Evolutionary conservation across 2,888 invertebrate species (phyloP).

Genomic region (Cotesia congregata): DNA sequence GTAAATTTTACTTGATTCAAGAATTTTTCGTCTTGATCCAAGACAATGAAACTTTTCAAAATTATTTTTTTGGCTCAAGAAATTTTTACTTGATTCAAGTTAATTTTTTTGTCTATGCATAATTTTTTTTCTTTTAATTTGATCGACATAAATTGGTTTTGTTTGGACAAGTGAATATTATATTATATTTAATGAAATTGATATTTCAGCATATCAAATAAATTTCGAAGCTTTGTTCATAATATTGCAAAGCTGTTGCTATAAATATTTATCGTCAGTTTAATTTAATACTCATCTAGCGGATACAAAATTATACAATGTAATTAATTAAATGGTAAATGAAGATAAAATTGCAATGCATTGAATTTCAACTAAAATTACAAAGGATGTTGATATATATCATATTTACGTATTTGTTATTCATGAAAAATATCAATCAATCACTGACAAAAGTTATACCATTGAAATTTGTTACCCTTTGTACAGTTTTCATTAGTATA

Average conservation of each 20-base stretch:
- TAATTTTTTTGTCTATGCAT: too few species aligned
- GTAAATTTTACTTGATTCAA: too few species aligned
- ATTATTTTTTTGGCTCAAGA: too few species aligned
- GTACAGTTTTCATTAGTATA: not conserved
- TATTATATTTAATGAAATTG: too few species aligned
- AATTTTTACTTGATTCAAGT: too few species aligned
- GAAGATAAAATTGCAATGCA: constrained; percentile 2
- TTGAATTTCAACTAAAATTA: not conserved
- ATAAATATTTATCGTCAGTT: not conserved
- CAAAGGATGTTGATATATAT: not conserved
- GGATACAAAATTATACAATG: constrained; percentile 5
- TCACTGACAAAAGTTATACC: not conserved
- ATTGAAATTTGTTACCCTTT: not conserved
- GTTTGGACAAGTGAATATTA: too few species aligned
- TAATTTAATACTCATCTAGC: constrained; percentile 8
- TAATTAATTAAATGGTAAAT: not conserved
- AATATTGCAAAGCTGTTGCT: not conserved
- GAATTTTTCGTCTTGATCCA: too few species aligned
- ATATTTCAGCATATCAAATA: not conserved
- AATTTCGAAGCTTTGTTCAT: not conserved
- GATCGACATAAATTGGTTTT: too few species aligned
- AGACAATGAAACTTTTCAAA: too few species aligned
- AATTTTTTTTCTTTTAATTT: too few species aligned
- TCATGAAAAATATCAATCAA: not conserved
- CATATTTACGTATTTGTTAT: not conserved